Evolutionary conservation across 2,113 vertebrate genomes (phyloP).

Genomic region (Agapornis roseicollis): DNA sequence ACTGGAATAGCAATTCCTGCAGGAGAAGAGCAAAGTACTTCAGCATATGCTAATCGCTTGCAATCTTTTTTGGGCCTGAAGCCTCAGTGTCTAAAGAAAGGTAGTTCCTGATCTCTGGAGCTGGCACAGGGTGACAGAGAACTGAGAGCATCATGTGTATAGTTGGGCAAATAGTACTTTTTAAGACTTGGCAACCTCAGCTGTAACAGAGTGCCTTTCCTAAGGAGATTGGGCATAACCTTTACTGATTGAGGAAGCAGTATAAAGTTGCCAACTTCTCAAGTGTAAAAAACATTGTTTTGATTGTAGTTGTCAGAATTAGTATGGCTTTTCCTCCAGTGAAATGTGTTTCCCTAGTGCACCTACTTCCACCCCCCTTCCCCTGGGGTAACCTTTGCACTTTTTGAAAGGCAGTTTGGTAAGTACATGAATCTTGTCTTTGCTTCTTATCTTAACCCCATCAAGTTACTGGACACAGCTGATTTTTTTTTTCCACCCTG

Average conservation of each 20-base stretch:
- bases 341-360: background rate
- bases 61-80: background rate
- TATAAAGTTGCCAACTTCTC: conserved; percentile 9
- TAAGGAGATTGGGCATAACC: background rate
- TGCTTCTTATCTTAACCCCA: background rate
- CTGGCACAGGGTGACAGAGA: background rate
- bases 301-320: background rate
- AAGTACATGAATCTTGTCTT: background rate
- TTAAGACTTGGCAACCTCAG: background rate
- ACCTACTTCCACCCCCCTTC: background rate
- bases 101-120: background rate
- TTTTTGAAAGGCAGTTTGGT: background rate
- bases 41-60: background rate
- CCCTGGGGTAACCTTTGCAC: background rate
- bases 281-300: conserved; percentile 10
- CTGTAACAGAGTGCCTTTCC: background rate
- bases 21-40: conserved; percentile 49
- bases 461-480: background rate
- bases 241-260: background rate
- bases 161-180: background rate
- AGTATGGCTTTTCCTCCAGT: background rate
- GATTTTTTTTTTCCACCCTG: conserved; percentile 36
- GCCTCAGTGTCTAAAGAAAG: background rate
- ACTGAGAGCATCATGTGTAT: background rate
- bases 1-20: conserved; percentile 94